Base-by-base conservation (phyloP, 2,888 invertebrate genomes). In the Sycophila texana region DNA sequence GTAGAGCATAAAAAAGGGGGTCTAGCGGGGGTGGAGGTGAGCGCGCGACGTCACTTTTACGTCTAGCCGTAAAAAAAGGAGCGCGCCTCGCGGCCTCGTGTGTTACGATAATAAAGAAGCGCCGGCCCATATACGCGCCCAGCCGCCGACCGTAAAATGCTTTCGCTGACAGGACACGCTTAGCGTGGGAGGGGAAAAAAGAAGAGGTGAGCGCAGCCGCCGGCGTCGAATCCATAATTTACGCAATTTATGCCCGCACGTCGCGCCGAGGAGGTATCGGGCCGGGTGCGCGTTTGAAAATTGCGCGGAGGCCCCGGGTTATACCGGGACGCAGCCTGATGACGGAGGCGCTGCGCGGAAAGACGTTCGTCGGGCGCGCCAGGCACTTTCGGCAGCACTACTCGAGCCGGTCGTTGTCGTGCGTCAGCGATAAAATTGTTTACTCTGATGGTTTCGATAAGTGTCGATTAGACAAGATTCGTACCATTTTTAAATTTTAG, bases 21-120 rank as follows among this genome's bases (percentile, higher is more conserved):
- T 20, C 16, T 22, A 16, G 51, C 51, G 13, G 51, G 16, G 18
- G 20, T 10, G 47, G 4, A 12, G 71, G 60, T 16, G 49, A 39
- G 49, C 30, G 18, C 39, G 49, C 72, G 7, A 22, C 67, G 51
- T 68, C 67, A 51, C 70, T 80, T 80, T 80, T 80, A 80, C 77
- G 74, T 65, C 49, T 68, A 51, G 60, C 74, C 76, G 70, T 80
- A 78, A 77, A 75, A 81, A 77, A 74, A 70, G 16, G 61, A 68
- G 60, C 47, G 22, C 26, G 53, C n/a, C n/a, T 47, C 18, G 22
- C 81, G 75, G 82, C 75, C 82, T 83, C 85, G 83, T 18, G 39
- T 82, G 85, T 86, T 86, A 84, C 86, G 86, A 86, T 87, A 87
- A 86, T 87, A 87, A 86, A 85, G 84, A 84, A 84, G 83, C 81